A percentile compares a stretch with the other conserved stretches of the same genome.
Evolutionary conservation across 2,113 vertebrate genomes (phyloP).

Genomic region (Catharus bicknelli): DNA sequence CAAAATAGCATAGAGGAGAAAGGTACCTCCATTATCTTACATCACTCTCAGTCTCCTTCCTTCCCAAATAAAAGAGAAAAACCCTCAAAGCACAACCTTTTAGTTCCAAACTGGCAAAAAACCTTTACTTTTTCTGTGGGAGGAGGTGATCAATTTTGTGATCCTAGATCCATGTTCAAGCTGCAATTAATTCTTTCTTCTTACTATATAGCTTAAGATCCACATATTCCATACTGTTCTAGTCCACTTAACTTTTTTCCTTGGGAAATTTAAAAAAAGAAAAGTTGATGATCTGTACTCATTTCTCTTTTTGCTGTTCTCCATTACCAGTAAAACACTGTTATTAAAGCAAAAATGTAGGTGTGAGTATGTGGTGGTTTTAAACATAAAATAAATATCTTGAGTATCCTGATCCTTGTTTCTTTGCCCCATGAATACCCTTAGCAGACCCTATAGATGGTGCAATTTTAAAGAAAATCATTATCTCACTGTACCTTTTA

Average conservation of each 20-base stretch:
- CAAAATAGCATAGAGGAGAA: not conserved
- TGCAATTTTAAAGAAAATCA: not conserved
- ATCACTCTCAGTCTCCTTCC: not conserved
- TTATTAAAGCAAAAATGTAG: not conserved
- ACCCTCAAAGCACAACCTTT: not conserved
- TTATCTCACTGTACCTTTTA: not conserved
- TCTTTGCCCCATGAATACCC: not conserved
- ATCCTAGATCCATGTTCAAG: not conserved
- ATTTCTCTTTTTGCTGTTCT: not conserved
- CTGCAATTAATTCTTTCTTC: not conserved
- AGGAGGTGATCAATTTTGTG: not conserved
- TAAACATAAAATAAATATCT: not conserved
- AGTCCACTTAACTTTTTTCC: not conserved
- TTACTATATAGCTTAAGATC: not conserved
- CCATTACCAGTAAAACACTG: not conserved
- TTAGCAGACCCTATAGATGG: not conserved
- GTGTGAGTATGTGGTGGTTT: not conserved
- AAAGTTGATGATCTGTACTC: not conserved
- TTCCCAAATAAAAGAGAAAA: not conserved
- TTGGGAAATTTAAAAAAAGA: not conserved
- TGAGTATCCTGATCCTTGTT: not conserved
- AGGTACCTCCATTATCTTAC: not conserved
- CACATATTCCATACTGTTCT: not conserved
- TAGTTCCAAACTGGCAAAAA: not conserved
- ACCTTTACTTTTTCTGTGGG: not conserved